These are phyloP conservation scores for Onychostruthus taczanowskii DNA, from an alignment of 2,113 vertebrate species.

Conservation along the genomic window DNA sequence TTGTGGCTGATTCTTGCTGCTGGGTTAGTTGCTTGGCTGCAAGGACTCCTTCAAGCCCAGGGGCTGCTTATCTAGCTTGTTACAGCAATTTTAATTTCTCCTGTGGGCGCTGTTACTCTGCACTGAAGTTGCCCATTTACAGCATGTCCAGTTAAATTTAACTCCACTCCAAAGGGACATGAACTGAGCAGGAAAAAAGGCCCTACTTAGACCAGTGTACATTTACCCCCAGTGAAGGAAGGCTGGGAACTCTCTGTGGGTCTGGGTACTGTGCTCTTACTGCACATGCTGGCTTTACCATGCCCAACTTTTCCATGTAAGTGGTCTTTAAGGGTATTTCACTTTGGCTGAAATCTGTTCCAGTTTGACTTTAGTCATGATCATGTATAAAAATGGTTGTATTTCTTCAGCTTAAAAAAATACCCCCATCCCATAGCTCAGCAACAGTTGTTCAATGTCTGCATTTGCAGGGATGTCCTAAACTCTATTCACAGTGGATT, in stretches of 20 bases:
- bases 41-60: neutral
- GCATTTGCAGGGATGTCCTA: neutral
- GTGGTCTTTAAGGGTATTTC: neutral
- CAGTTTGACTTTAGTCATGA: neutral
- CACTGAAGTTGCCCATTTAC: neutral
- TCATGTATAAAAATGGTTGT: neutral
- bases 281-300: neutral
- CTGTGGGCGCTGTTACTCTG: neutral
- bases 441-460: neutral
- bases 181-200: neutral
- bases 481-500: neutral
- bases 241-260: accelerated
- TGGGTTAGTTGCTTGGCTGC: neutral
- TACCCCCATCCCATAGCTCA: neutral
- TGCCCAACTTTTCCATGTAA: neutral
- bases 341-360: neutral
- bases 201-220: neutral
- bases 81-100: neutral
- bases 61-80: neutral
- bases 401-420: neutral
- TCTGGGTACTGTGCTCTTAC: neutral
- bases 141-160: neutral
- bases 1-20: neutral
- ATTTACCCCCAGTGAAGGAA: neutral
- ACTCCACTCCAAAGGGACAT: neutral